phyloP scores from a whole-genome alignment of 2,888 invertebrate species.

The Amblyteles armatorius region DNA sequence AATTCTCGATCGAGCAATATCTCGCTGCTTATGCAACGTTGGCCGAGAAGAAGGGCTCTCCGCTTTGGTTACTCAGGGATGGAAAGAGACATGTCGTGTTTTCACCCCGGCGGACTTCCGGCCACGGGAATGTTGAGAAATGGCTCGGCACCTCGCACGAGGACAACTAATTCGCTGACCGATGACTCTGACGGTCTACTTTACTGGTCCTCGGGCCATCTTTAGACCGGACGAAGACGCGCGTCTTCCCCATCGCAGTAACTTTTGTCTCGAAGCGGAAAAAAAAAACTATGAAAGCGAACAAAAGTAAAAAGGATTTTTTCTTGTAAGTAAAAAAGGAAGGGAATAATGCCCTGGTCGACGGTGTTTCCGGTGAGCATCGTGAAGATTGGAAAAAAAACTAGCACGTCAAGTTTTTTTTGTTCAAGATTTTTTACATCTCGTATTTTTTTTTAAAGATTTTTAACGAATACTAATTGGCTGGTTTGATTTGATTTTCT shows the following conservation, averaged over 20 bases:
- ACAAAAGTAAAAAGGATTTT: not conserved
- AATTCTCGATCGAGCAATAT: not conserved
- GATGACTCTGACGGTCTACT: not conserved
- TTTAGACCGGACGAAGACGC: not conserved
- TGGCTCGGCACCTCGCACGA: not conserved
- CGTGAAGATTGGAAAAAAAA: too few species aligned
- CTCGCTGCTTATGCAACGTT: not conserved
- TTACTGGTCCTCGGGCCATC: not conserved
- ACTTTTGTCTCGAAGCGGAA: not conserved
- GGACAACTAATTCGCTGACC: not conserved
- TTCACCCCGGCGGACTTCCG: not conserved
- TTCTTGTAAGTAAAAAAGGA: constrained; percentile 18
- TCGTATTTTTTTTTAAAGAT: too few species aligned
- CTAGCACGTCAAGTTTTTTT: too few species aligned
- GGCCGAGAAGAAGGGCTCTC: not conserved
- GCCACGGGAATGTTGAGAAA: constrained; percentile 2
- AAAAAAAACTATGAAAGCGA: not conserved
- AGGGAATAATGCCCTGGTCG: constrained; percentile 59
- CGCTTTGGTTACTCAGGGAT: not conserved
- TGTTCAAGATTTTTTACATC: too few species aligned
- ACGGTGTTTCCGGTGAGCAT: constrained; percentile 33
- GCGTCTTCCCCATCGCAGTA: not conserved
- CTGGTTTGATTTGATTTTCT: too few species aligned
- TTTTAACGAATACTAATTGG: too few species aligned
- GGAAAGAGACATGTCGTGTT: not conserved